These are phyloP conservation scores for Ochropacha duplaris DNA, from an alignment of 2,888 invertebrate genomes.

Conservation along the genomic window DNA sequence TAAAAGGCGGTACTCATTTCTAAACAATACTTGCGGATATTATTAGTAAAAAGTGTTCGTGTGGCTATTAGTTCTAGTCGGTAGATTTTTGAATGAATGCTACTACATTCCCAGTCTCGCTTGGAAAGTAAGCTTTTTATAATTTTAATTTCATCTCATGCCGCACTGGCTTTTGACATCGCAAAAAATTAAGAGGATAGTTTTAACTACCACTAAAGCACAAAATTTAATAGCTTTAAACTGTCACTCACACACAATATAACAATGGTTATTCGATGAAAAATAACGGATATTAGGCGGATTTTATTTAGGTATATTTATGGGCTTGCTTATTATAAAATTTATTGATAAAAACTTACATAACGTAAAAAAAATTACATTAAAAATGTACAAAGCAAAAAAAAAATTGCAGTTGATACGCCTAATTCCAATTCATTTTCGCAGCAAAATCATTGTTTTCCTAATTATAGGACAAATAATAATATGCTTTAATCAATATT, in stretches of 20 bases:
- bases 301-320: too few relatives aligned
- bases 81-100: slow-evolving; percentile 51
- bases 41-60: slow-evolving; percentile 11
- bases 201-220: slow-evolving; percentile 31
- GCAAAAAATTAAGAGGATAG: slow-evolving; percentile 33
- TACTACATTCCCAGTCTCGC: slow-evolving; percentile 34
- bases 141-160: slow-evolving; percentile 41
- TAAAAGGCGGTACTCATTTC: not conserved
- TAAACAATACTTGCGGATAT: too few relatives aligned
- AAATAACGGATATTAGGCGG: too few relatives aligned
- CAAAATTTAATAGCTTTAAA: slow-evolving; percentile 25
- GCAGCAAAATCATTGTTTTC: too few relatives aligned
- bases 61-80: slow-evolving; percentile 40
- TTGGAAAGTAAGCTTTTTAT: slow-evolving; percentile 37
- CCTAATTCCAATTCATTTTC: too few relatives aligned
- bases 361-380: too few relatives aligned
- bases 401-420: too few relatives aligned
- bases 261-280: not conserved
- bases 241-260: not conserved
- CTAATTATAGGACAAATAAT: too few relatives aligned
- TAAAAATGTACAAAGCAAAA: too few relatives aligned
- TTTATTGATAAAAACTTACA: too few relatives aligned
- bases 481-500: too few relatives aligned
- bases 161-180: slow-evolving; percentile 24
- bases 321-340: too few relatives aligned